phyloP scores from a whole-genome alignment of 92 coral and sea anemone genomes.

The Zoanthus sociatus region DNA sequence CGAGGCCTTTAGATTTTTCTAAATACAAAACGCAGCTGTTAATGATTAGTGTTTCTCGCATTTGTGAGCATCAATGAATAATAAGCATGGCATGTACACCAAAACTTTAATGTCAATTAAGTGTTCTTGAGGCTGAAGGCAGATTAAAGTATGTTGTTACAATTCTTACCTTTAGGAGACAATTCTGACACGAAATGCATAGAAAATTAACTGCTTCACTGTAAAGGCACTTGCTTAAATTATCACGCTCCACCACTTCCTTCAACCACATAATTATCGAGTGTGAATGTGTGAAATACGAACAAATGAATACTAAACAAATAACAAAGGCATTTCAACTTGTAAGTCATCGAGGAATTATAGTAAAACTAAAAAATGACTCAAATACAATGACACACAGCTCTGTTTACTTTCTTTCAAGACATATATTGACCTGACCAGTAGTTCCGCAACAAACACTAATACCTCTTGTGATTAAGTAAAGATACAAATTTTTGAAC shows the following conservation, averaged over 20 bases:
- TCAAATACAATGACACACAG: neutral
- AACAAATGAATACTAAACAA: constrained; percentile 33
- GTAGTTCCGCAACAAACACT: neutral
- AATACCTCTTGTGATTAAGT: constrained; percentile 4
- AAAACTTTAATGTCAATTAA: neutral
- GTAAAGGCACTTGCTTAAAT: constrained; percentile 25
- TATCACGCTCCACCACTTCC: constrained; percentile 37
- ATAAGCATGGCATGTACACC: constrained; percentile 5
- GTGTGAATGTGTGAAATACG: constrained; percentile 45
- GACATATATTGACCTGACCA: constrained; percentile 12
- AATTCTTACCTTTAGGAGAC: constrained; percentile 20
- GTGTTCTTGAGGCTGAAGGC: neutral
- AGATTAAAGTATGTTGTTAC: constrained; percentile 20
- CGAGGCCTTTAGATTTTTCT: constrained; percentile 8
- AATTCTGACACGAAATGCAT: constrained; percentile 20
- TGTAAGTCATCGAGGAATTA: constrained; percentile 4
- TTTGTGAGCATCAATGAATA: constrained; percentile 19
- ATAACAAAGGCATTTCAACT: constrained; percentile 4
- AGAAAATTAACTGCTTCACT: constrained; percentile 10
- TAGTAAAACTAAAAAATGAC: neutral
- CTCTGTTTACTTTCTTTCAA: constrained; percentile 25
- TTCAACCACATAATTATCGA: constrained; percentile 31
- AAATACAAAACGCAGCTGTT: constrained; percentile 38
- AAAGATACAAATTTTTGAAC: neutral
- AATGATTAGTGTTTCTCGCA: constrained; percentile 23